phyloP scores from a whole-genome alignment of 2,888 invertebrate genomes.

The Drosophila anomalata region DNA sequence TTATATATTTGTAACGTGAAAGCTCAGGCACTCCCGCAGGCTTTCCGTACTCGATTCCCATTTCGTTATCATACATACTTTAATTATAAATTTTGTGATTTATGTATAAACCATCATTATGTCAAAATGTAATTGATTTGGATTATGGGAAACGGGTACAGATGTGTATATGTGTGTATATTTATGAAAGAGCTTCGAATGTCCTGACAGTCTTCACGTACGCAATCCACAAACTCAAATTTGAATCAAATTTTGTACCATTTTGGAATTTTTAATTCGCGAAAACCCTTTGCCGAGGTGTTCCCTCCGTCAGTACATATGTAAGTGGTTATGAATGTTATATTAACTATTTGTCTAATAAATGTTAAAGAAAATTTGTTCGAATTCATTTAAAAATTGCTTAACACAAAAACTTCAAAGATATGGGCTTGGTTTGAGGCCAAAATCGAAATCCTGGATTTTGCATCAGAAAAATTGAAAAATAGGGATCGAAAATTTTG shows the following conservation, averaged over 20 bases:
- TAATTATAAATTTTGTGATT: slow-evolving; percentile 3
- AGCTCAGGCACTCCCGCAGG: not conserved
- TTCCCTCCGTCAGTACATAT: slow-evolving; percentile 31
- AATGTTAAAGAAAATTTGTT: slow-evolving; percentile 4
- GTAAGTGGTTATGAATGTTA: slow-evolving; percentile 50
- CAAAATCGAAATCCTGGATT: no score
- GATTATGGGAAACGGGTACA: slow-evolving; percentile 4
- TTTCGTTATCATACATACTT: not conserved
- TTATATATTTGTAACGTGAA: not conserved
- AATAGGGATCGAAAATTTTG: no score
- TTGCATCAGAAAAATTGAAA: no score
- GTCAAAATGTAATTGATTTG: not conserved
- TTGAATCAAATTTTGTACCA: slow-evolving; percentile 34
- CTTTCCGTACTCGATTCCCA: not conserved
- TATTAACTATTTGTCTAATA: slow-evolving; percentile 33
- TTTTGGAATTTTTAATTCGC: slow-evolving; percentile 34
- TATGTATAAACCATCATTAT: not conserved
- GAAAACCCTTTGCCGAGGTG: slow-evolving; percentile 14
- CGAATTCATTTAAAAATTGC: not conserved
- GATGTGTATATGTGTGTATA: slow-evolving; percentile 14
- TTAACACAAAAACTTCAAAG: no score
- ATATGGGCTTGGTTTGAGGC: no score
- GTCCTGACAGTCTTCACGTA: slow-evolving; percentile 1
- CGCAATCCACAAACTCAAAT: slow-evolving; percentile 14
- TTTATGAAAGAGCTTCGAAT: slow-evolving; percentile 19